phyloP scores from a whole-genome alignment of 1,140 invertebrate species.

The Calosoma granatense region DNA sequence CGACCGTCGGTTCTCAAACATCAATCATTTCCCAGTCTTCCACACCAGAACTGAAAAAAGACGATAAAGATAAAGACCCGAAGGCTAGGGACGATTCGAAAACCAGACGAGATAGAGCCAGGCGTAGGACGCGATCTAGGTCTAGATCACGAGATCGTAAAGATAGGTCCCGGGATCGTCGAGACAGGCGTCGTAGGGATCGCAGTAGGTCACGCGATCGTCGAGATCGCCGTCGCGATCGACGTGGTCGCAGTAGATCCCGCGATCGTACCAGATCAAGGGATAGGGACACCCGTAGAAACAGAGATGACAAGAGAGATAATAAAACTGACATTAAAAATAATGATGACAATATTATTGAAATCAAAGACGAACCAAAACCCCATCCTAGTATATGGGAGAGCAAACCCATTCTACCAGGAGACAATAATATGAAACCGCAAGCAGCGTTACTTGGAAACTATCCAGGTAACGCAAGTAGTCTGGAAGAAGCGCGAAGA shows the following conservation, averaged over 20 bases:
- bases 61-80: constrained; percentile 21
- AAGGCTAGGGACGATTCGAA: constrained; percentile 38
- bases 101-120: constrained; percentile 38
- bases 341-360: constrained; percentile 16
- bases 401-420: background rate
- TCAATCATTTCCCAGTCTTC: constrained; percentile 22
- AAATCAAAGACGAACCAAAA: background rate
- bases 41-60: constrained; percentile 21
- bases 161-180: constrained; percentile 34
- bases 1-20: background rate
- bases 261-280: constrained; percentile 37
- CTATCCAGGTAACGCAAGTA: background rate
- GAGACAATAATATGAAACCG: background rate
- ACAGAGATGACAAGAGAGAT: constrained; percentile 23
- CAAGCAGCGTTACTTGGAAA: background rate
- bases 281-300: constrained; percentile 35
- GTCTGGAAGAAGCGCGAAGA: background rate
- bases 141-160: constrained; percentile 30
- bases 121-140: constrained; percentile 33
- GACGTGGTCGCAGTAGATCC: constrained; percentile 38
- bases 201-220: constrained; percentile 43
- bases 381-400: background rate
- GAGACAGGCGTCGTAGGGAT: constrained; percentile 40
- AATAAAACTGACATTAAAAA: constrained; percentile 14
- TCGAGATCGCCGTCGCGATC: constrained; percentile 28